Base-by-base conservation (phyloP, 2,888 invertebrate genomes). In the Drosophila hawaiiensis region DNA sequence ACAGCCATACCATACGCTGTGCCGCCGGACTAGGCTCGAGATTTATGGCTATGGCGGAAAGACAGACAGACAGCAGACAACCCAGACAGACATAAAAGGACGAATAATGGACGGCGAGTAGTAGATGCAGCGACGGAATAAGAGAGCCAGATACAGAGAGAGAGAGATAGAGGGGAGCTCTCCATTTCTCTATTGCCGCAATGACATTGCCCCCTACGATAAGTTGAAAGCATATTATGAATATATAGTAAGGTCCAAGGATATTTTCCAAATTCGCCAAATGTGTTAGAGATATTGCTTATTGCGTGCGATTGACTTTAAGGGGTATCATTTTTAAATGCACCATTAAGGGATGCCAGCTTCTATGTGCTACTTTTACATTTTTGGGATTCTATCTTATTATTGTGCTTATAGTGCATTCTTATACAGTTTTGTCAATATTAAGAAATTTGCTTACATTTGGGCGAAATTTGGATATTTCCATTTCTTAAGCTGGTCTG, bases 21-120 rank as follows among this genome's bases (percentile, higher is more conserved):
- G 72, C 56, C 52, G 62, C 73, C 62, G 85, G 88, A 79, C 89
- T 88, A 85, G 76, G 85, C 83, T 69, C 70, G 74, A 90, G 89
- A 86, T 86, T 90, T 86, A 86, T 86, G 84, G 74, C 79, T 79
- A 66, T 66, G 64, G 59, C 52, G 35, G 33, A 14, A 10, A 28
- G 54, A 49, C 65, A 52, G 55, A 47, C 52, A 63, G 66, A 63
- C 66, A 43, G 62, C 64, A 60, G 61, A 56, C 53, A 47, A 56
- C 54, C 54, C 61, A 65, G 80, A 65, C 52, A 31, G 67, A 52
- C 47, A 22, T 41, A 43, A 54, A 56, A 59, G 35, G 33, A 49
- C 37, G 37, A 43, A 35, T n/a, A 43, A 52, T 29, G 31, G 12
- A 53, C 59, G 60, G 22, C 37, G 33, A 29, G 10, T 6, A 25